Percentiles rank a stretch among this genome's conserved stretches.
These are phyloP conservation scores for Pycnonotus jocosus DNA, from an alignment of 2,113 vertebrate species.

Conservation along the genomic window DNA sequence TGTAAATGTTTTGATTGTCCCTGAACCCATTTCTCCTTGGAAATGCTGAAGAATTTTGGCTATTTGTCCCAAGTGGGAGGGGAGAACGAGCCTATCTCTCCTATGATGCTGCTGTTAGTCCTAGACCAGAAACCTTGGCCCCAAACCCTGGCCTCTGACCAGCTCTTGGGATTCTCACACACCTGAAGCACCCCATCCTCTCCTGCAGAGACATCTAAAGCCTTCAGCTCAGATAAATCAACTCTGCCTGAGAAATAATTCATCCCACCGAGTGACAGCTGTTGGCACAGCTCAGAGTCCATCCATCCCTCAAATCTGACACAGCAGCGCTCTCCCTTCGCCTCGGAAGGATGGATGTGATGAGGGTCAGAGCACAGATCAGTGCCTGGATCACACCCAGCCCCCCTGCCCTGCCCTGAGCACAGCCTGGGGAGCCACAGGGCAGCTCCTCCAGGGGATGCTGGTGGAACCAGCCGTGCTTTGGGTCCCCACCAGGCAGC, in stretches of 20 bases:
- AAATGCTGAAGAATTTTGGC: background rate
- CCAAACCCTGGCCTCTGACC: background rate
- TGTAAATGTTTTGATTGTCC: background rate
- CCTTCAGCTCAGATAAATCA: slow-evolving; percentile 47
- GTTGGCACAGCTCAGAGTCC: background rate
- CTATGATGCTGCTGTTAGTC: background rate
- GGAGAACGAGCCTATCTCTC: background rate
- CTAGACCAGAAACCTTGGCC: background rate
- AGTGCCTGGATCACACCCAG: background rate
- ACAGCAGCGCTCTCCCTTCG: background rate
- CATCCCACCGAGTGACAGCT: slow-evolving; percentile 3
- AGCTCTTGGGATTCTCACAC: background rate
- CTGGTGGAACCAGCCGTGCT: fast-evolving
- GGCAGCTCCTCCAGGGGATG: background rate
- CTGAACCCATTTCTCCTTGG: background rate
- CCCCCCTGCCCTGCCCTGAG: background rate
- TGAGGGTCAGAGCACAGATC: background rate
- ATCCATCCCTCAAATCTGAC: background rate
- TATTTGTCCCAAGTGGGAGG: background rate
- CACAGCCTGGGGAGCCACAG: fast-evolving
- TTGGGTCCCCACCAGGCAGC: background rate
- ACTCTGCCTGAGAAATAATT: background rate
- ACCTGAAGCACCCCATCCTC: background rate
- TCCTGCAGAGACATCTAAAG: background rate
- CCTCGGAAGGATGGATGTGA: background rate